Base-by-base conservation (phyloP, 2,113 vertebrate genomes). In the Gobio gobio region DNA sequence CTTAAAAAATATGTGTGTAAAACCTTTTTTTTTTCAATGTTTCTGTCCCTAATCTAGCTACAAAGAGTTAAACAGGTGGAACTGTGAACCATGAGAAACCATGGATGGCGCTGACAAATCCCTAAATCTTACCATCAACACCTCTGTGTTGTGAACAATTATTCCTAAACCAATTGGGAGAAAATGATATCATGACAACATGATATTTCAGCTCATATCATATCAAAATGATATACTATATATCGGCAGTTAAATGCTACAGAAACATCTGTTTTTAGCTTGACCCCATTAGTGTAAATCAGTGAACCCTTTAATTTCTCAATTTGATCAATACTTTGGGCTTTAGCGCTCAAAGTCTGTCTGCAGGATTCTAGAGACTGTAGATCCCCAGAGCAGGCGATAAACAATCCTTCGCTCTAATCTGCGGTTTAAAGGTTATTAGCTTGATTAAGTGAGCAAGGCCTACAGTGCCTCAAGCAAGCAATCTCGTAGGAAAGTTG, bases 341-440 rank as follows among this genome's bases (percentile, higher is more conserved):
- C 49, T 83, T 72, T 82, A 36, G 64, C 24, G 22, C 78, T 80
- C 43, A 20, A 49, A 47, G 29, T 56, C 63, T 51, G 49, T 82
- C 80, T 72, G 64, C 26, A 72, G 64, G 29, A 56, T 72, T 82
- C 29, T 33, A 13, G 47, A 81, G 61, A 81, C 78, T 51, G 79
- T 68, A 54, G 63, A 68, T 72, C 47, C 64, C 81, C 51, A 26
- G 47, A 83, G 81, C 81, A 24, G 81, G 29, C 18, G 66, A 83
- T 83, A 72, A 83, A 72, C 81, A 83, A 83, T 83, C 51, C 66
- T 5, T n/a, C 10, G 20, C 66, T 83, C 66, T 83, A 83, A 83
- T 83, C 81, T 83, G 66, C 49, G 33, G 45, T 83, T 83, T 83
- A 83, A 83, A 72, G 81, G 81, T 83, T 73, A 72, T 83, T 83